Base-by-base conservation (phyloP, 2,888 invertebrate genomes). In the Cerastis rubricosa region DNA sequence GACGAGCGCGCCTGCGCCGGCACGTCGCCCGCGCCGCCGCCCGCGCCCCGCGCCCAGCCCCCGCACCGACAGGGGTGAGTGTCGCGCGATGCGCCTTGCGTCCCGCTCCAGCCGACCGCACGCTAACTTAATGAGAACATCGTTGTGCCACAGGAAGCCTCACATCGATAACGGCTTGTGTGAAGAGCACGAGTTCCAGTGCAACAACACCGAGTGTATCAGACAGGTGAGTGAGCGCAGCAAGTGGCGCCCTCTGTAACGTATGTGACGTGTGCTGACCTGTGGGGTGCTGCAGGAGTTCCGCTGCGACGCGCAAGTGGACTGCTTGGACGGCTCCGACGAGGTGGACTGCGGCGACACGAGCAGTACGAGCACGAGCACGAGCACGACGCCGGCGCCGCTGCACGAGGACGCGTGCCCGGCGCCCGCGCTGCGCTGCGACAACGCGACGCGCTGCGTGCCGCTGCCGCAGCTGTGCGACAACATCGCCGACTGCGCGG, bases 321-420 rank as follows among this genome's bases (percentile, higher is more conserved):
- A 98, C 93, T 98, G 98, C 91, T 94, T 97, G 57, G 98, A 98
- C 93, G 97, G 97, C 63, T 97, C 98, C 0, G 98, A 98, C 93
- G 98, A 98, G 94, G 92, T 95, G 59, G 97, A 97, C 74, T 98
- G 98, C 92, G 87, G 83, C 74, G 87, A 7, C 82, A 84, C 7
- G 8, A 29, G 2, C 61, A 63, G 81, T 40, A 74, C 40, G 29
- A 43, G 19, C 68, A 47, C 47, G 51, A 49, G 76, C 64, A 59
- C 76, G 74, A 77, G 69, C 64, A 65, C 59, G 25, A 57, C 72
- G 45, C 67, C 57, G 63, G 65, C 65, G 47, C 85, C 65, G 25
- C 63, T 49, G 68, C 83, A 8, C 3, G 43, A 8, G 82, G 61
- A 14, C 80, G 66, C 19, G 75, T 96, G 97, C 67, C 90, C 92